Evolutionary conservation across 2,888 invertebrate species (phyloP), one percentile per base, ranked within the genome.

Genomic region (Spilosoma lubricipeda): DNA sequence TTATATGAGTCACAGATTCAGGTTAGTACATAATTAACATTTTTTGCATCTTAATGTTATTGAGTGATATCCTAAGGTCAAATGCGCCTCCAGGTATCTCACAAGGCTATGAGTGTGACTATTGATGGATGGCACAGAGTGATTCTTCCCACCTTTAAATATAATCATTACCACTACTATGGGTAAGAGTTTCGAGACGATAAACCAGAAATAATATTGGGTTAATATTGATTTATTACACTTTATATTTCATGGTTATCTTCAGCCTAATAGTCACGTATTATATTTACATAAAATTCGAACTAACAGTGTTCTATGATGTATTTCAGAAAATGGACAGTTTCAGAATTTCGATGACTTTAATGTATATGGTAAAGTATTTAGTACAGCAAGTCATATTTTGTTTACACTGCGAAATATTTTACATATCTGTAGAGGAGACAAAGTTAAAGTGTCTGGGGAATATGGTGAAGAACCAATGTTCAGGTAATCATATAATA

Each of bases 401-500:
- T 4, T 71, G 70, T 27, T 0, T 45, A 13, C 23, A 9, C 33
- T 65, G 65, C n/a, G 71, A 71, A 52, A 11, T 36, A 15, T 71
- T 71, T 39, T 71, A 71, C 33, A 65, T 65, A 33, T 48, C 65
- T n/a, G 48, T 71, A 8, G 71, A 71, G 7, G 36, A 71, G 2
- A 33, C 65, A 4, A 9, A 11, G 18, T 33, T 9, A 18, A n/a
- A 18, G n/a, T 48, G 48, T 33, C 20, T 71, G 1, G n/a, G 8
- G 45, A 18, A 23, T 2, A 45, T 52, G 30, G 48, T 3, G 15
- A 65, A 65, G 45, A 3, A 9, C 15, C 8, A 48, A 33, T 9
- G 18, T 36, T 45, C 71, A 48, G 71, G 71, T 71, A 45, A 23
- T 5, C 30, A 2, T 27, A 13, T 56, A 52, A 18, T 52, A 0